Evolutionary conservation across 2,797 vertebrate genomes (phyloP), one percentile per base, ranked within the genome.

Genomic region (Sarcophilus harrisii): DNA sequence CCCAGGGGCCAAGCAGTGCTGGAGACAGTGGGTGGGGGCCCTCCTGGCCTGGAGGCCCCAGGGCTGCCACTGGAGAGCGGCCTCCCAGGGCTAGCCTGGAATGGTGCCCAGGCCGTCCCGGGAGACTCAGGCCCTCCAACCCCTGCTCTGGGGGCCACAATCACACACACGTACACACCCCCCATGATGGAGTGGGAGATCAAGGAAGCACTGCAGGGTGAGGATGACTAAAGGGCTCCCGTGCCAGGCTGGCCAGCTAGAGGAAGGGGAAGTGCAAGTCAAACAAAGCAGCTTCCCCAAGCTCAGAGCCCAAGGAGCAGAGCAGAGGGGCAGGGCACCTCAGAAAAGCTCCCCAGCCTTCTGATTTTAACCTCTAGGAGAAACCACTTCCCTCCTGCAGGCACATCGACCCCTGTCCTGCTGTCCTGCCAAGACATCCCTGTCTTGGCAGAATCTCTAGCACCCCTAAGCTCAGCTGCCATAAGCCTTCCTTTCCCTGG

Each of bases 61-160:
- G 9, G 93, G 58, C 54, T 92, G 59, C 92, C 73, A 58, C 28
- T 30, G 29, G 62, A 54, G 90, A 52, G n/a, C 59, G 94, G 11
- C 30, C 54, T 96, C 90, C n/a, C 38, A n/a, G 38, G 52, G 29
- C 59, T 60, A 60, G 59, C 8, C 0, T 4, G 60, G 4, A 14
- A 54, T 90, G 32, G 93, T 96, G 96, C 54, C 54, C 54, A 11
- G 54, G 54, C 4, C 54, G 10, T 55, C 54, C 54, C 54, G 9
- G 54, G 10, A 55, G 54, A 55, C 54, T 97, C 97, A 96, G 97
- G 97, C 97, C 97, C 98, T 97, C 97, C 98, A 97, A 94, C n/a
- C 95, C 95, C 96, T 97, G 97, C 97, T 97, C 97, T 96, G 93
- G 96, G 97, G 97, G 96, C 97, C 98, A 57, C 1, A 1, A 57